Conservation (phyloP, 2,113 vertebrate species). For the Dryoscopus gambensis region DNA sequence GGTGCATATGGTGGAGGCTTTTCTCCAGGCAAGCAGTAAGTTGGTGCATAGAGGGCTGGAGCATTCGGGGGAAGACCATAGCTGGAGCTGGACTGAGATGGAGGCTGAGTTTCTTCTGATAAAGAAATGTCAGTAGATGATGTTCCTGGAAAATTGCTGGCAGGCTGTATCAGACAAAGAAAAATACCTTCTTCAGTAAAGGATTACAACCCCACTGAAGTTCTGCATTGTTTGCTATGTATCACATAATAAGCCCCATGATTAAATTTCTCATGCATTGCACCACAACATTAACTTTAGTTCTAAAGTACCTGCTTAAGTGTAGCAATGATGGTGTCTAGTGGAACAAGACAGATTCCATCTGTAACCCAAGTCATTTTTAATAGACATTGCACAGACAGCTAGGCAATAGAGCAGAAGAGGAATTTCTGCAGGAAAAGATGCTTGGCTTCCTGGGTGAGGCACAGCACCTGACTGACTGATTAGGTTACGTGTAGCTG, state of each 20-base stretch:
- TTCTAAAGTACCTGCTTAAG: not conserved
- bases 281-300: not conserved
- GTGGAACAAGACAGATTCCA: not conserved
- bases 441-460: not conserved
- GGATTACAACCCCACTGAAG: not conserved
- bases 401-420: not conserved
- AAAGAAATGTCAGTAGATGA: slow-evolving; percentile 74
- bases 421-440: not conserved
- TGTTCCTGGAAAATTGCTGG: slow-evolving; percentile 68
- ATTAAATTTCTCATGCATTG: not conserved
- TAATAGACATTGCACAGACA: not conserved
- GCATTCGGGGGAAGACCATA: slow-evolving; percentile 77
- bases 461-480: not conserved
- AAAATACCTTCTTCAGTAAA: slow-evolving; percentile 7
- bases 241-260: not conserved
- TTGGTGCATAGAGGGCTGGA: slow-evolving; percentile 71
- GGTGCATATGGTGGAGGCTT: slow-evolving; percentile 91
- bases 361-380: not conserved
- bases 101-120: slow-evolving; percentile 77
- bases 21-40: slow-evolving; percentile 79
- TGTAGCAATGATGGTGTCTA: not conserved
- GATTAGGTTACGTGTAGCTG: not conserved
- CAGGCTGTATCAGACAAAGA: slow-evolving; percentile 66
- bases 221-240: not conserved
- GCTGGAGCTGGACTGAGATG: slow-evolving; percentile 75